Conservation (phyloP, 2,797 vertebrate species). For the Argyrosomus regius region DNA sequence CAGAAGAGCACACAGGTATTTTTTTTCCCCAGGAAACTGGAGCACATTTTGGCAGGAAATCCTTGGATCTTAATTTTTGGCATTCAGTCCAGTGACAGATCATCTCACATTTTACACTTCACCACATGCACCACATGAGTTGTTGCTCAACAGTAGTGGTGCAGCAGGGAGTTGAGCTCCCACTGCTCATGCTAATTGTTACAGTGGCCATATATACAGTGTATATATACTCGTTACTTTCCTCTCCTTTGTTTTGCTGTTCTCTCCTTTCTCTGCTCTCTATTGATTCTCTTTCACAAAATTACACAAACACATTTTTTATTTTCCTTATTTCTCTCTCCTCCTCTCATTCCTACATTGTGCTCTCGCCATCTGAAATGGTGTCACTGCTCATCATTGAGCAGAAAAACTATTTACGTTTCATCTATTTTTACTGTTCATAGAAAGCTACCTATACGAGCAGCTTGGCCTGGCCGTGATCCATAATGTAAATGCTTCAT, state of each 20-base stretch:
- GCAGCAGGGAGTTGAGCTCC: too few species aligned
- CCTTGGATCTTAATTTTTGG: too few species aligned
- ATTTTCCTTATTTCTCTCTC: slow-evolving; percentile 14
- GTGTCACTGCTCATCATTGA: slow-evolving; percentile 19
- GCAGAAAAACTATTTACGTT: slow-evolving; percentile 16
- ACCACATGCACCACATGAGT: too few species aligned
- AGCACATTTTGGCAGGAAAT: too few species aligned
- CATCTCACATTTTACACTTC: too few species aligned
- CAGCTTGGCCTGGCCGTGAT: background rate
- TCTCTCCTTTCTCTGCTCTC: slow-evolving; percentile 12
- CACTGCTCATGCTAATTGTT: background rate
- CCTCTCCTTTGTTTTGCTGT: background rate
- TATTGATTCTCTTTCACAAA: slow-evolving; percentile 11
- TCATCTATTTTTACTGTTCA: slow-evolving; percentile 35
- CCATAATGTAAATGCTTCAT: slow-evolving; percentile 21
- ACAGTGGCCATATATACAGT: background rate
- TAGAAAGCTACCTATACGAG: slow-evolving; percentile 20
- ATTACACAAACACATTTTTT: background rate
- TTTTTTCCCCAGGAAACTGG: too few species aligned
- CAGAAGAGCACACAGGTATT: too few species aligned
- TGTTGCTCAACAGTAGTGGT: too few species aligned
- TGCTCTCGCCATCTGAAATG: slow-evolving; percentile 17
- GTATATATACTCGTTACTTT: background rate
- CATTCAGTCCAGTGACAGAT: too few species aligned
- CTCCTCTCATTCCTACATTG: slow-evolving; percentile 15